Conservation (phyloP, 2,113 vertebrate species). For the Ursus arctos region DNA sequence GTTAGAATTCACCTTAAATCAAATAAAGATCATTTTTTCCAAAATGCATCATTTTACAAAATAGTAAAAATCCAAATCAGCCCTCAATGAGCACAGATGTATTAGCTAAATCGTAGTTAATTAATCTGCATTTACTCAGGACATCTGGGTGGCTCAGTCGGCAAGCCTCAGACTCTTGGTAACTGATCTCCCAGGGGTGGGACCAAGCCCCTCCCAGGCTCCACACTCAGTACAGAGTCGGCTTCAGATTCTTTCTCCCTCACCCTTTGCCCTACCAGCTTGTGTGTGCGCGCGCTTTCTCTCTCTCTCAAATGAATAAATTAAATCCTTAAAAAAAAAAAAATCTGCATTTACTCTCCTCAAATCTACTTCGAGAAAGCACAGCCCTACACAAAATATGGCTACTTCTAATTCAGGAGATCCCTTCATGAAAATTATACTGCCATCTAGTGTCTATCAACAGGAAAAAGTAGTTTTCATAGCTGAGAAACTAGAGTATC, state of each 20-base stretch:
- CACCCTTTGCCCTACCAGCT: neutral
- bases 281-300: rapidly evolving
- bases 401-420: constrained; percentile 57
- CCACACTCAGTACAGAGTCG: rapidly evolving
- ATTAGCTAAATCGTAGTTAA: neutral
- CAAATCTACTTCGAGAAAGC: neutral
- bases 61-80: neutral
- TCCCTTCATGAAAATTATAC: constrained; percentile 70
- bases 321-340: neutral
- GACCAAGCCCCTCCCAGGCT: neutral
- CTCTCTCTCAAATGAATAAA: neutral
- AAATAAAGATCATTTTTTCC: neutral
- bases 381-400: neutral
- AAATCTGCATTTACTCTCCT: neutral
- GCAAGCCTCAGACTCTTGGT: neutral
- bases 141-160: neutral
- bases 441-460: constrained; percentile 85
- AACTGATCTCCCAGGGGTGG: neutral
- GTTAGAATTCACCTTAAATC: neutral
- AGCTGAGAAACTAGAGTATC: neutral
- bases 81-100: neutral
- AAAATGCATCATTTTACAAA: neutral
- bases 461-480: constrained; percentile 27
- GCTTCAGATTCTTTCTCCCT: neutral
- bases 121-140: neutral